These are phyloP conservation scores for Morpho helenor DNA, from an alignment of 2,888 invertebrate species.

Conservation along the genomic window DNA sequence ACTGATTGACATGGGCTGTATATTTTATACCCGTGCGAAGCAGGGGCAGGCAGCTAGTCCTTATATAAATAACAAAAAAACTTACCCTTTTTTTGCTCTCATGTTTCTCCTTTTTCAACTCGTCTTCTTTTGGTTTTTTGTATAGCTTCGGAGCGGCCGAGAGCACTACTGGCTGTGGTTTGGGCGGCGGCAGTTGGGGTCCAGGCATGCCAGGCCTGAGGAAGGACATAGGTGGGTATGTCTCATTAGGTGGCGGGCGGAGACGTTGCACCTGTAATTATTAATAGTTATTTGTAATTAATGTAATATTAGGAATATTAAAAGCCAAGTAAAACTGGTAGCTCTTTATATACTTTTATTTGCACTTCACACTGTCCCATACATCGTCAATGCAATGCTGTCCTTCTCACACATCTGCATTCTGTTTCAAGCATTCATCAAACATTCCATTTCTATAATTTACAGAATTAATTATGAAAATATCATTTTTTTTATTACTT, in stretches of 20 bases:
- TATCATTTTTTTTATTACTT: no score
- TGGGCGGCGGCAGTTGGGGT: constrained; percentile 63
- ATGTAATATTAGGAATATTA: no score
- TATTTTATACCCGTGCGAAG: no score
- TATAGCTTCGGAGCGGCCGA: constrained; percentile 86
- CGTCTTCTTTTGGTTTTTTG: constrained; percentile 72
- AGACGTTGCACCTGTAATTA: constrained; percentile 52
- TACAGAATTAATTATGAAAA: no score
- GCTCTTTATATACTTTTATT: background rate
- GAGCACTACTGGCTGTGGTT: constrained; percentile 81
- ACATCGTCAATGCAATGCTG: background rate
- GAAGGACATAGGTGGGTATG: constrained; percentile 59
- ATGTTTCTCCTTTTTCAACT: constrained; percentile 52
- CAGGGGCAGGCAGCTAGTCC: no score
- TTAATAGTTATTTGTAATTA: background rate
- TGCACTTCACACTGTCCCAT: background rate
- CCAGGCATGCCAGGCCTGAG: constrained; percentile 61
- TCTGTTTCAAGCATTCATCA: background rate
- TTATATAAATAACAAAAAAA: background rate
- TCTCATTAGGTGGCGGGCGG: constrained; percentile 41
- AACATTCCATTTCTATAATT: no score
- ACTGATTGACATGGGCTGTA: no score
- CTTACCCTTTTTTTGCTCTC: constrained; percentile 54
- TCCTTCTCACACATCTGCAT: background rate
- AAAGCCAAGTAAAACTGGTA: background rate